A percentile compares a stretch with the other conserved stretches of the same genome.
phyloP scores from a whole-genome alignment of 2,797 vertebrate species.

The Denticeps clupeoides region DNA sequence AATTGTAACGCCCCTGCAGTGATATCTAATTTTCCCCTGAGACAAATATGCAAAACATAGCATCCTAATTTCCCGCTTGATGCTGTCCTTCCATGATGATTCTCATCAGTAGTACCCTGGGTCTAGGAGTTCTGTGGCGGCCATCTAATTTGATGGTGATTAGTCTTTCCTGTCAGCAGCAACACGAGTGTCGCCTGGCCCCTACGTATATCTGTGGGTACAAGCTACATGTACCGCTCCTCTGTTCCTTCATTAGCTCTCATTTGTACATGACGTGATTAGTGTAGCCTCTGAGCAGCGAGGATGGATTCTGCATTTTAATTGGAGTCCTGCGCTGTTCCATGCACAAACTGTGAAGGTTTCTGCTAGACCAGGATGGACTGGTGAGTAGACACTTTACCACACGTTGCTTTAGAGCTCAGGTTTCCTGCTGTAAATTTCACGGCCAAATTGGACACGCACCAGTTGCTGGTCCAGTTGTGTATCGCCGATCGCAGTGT shows the following conservation, averaged over 20 bases:
- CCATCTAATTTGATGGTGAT: conserved; percentile 5
- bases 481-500: too few relatives aligned
- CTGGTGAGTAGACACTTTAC: too few relatives aligned
- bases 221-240: background rate
- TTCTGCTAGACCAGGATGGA: too few relatives aligned
- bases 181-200: background rate
- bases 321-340: background rate
- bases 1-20: too few relatives aligned
- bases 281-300: background rate
- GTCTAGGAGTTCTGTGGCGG: background rate
- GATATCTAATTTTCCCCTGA: too few relatives aligned
- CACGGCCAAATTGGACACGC: too few relatives aligned
- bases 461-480: too few relatives aligned
- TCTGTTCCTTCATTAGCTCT: conserved; percentile 13
- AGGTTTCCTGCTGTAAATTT: too few relatives aligned
- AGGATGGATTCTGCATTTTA: conserved; percentile 6
- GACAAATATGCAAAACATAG: too few relatives aligned
- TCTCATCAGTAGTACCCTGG: background rate
- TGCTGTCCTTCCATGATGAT: too few relatives aligned
- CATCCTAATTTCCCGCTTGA: too few relatives aligned
- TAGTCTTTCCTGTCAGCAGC: background rate
- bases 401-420: too few relatives aligned
- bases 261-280: conserved; percentile 7
- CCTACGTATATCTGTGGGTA: background rate
- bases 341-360: background rate